Percentiles rank a stretch among this genome's conserved stretches.
phyloP scores from a whole-genome alignment of 2,797 vertebrate genomes.

The Anas capensis region DNA sequence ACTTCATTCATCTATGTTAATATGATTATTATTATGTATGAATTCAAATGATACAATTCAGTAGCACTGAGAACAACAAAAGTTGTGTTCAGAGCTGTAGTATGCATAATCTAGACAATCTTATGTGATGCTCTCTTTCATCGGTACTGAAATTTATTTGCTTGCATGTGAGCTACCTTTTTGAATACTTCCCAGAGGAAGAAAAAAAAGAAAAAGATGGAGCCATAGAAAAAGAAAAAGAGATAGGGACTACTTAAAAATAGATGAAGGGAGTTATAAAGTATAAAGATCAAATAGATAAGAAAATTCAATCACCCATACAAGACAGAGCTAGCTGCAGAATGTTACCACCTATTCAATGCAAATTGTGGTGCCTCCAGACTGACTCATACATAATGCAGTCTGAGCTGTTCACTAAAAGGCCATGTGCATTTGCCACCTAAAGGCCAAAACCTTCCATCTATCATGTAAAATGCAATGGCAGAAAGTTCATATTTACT shows the following conservation, averaged over 20 bases:
- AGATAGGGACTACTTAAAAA: neutral
- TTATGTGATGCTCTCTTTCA: neutral
- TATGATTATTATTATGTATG: neutral
- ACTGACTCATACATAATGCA: neutral
- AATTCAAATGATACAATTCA: neutral
- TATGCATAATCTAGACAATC: neutral
- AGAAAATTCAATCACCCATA: slow-evolving; percentile 33
- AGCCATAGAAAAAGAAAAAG: neutral
- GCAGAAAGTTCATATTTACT: neutral
- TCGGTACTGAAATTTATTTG: neutral
- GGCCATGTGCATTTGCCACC: neutral
- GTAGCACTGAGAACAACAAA: neutral
- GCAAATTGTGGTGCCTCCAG: neutral
- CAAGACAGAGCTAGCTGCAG: neutral
- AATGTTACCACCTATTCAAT: neutral
- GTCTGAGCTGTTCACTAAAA: neutral
- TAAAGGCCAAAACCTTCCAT: neutral
- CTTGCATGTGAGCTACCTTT: neutral
- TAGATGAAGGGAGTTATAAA: neutral
- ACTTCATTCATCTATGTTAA: neutral
- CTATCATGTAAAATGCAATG: neutral
- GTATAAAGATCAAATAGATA: neutral
- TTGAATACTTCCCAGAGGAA: neutral
- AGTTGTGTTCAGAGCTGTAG: neutral
- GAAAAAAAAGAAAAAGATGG: neutral